phyloP scores from a whole-genome alignment of 2,113 vertebrate species.

The Odontesthes bonariensis region DNA sequence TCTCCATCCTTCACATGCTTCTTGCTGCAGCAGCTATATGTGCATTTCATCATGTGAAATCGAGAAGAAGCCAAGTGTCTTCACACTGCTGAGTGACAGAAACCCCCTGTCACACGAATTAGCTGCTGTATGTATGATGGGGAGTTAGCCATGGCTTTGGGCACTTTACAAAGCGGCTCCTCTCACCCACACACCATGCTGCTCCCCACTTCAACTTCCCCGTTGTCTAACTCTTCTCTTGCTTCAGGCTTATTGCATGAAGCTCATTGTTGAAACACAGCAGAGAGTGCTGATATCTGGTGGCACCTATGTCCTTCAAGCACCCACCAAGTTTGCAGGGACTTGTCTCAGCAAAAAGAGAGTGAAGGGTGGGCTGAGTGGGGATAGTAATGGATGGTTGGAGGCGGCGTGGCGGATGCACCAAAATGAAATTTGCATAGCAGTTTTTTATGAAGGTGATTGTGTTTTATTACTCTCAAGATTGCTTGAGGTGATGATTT shows the following conservation, averaged over 20 bases:
- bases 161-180: constrained; percentile 48
- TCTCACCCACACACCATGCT: constrained; percentile 2
- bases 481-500: constrained; percentile 36
- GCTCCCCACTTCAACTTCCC: constrained; percentile 30
- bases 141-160: constrained; percentile 64
- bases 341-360: constrained; percentile 41
- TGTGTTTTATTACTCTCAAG: constrained; percentile 49
- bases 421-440: constrained; percentile 43
- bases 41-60: constrained; percentile 70
- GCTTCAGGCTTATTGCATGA: constrained; percentile 73
- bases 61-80: constrained; percentile 64
- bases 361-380: constrained; percentile 33
- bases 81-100: constrained; percentile 64
- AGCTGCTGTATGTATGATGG: constrained; percentile 67
- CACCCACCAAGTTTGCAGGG: constrained; percentile 29
- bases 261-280: constrained; percentile 72
- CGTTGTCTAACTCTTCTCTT: constrained; percentile 39
- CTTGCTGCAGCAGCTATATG: constrained; percentile 22
- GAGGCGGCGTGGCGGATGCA: constrained; percentile 8
- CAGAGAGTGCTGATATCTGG: constrained; percentile 67
- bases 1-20: constrained; percentile 35
- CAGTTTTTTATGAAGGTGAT: constrained; percentile 39
- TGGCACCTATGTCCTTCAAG: constrained; percentile 64
- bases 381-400: constrained; percentile 12
- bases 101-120: constrained; percentile 74